Percentiles rank a stretch among this genome's conserved stretches.
Conservation (phyloP, 1,140 invertebrate genomes). For the Hyles euphorbiae region DNA sequence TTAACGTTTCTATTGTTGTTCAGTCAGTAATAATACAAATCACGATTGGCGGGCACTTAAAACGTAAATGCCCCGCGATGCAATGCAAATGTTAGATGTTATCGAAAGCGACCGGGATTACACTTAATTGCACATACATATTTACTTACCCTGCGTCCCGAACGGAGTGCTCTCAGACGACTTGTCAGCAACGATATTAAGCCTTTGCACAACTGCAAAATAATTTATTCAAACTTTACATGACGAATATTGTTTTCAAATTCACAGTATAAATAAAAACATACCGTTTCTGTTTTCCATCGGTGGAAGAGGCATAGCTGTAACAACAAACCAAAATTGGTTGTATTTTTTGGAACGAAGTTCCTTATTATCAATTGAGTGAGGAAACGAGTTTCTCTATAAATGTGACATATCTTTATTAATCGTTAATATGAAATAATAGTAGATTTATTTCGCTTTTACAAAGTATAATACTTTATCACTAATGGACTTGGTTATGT, state of each 20-base stretch:
- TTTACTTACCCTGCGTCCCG: slow-evolving; percentile 56
- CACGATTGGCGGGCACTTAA: slow-evolving; percentile 3
- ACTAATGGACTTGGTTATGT: no score
- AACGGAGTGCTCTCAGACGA: slow-evolving; percentile 62
- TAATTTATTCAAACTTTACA: background rate
- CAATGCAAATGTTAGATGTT: background rate
- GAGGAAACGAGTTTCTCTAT: no score
- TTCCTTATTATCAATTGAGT: no score
- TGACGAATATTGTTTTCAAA: no score
- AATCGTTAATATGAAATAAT: no score
- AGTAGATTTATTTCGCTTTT: no score
- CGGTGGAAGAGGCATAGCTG: slow-evolving; percentile 56
- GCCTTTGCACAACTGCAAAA: slow-evolving; percentile 55
- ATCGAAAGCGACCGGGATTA: background rate
- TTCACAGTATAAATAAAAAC: slow-evolving; percentile 9
- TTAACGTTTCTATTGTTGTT: slow-evolving; percentile 6
- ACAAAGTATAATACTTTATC: no score
- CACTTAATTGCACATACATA: background rate
- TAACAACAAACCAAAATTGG: slow-evolving; percentile 7
- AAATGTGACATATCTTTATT: no score
- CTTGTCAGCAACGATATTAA: slow-evolving; percentile 59
- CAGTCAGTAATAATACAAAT: slow-evolving; percentile 12
- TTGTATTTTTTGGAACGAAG: background rate
- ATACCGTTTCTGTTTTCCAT: slow-evolving; percentile 63
- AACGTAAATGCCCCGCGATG: slow-evolving; percentile 3